Conservation (phyloP, 2,113 vertebrate genomes). For the Colius striatus region DNA sequence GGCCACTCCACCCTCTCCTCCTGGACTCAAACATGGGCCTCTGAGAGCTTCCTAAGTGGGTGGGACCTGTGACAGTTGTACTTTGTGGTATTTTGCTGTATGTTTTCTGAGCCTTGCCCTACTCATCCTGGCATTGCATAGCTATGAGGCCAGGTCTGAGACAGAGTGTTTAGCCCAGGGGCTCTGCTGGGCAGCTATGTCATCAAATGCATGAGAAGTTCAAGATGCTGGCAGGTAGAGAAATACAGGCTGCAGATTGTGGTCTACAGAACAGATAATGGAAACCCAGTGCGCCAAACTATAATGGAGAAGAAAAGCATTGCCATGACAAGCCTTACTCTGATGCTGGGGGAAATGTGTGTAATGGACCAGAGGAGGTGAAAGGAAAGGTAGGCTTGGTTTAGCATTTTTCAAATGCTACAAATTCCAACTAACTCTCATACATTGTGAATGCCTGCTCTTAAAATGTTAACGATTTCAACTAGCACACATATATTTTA, state of each 20-base stretch:
- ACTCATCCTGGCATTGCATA: rapidly evolving
- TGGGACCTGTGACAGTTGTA: not conserved
- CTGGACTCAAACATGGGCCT: not conserved
- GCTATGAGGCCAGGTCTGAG: not conserved
- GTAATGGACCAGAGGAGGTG: conserved; percentile 9
- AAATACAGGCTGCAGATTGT: not conserved
- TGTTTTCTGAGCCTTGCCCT: not conserved
- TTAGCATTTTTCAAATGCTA: conserved; percentile 1
- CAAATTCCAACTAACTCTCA: not conserved
- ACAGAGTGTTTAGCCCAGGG: not conserved
- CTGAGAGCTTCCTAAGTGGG: not conserved
- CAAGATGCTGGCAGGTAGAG: not conserved
- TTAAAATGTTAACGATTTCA: conserved; percentile 42
- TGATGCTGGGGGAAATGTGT: not conserved
- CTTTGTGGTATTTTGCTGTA: not conserved
- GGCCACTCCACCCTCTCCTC: not conserved
- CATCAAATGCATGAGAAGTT: not conserved
- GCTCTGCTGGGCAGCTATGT: not conserved
- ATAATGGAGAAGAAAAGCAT: not conserved
- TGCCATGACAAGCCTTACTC: conserved; percentile 38
- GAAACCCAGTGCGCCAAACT: not conserved
- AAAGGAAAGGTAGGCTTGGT: conserved; percentile 11
- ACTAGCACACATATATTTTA: not conserved
- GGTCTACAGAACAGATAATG: not conserved
- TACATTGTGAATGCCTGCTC: conserved; percentile 30